These are phyloP conservation scores for Dascyllus trimaculatus DNA, from an alignment of 2,113 vertebrate genomes.

Conservation along the genomic window DNA sequence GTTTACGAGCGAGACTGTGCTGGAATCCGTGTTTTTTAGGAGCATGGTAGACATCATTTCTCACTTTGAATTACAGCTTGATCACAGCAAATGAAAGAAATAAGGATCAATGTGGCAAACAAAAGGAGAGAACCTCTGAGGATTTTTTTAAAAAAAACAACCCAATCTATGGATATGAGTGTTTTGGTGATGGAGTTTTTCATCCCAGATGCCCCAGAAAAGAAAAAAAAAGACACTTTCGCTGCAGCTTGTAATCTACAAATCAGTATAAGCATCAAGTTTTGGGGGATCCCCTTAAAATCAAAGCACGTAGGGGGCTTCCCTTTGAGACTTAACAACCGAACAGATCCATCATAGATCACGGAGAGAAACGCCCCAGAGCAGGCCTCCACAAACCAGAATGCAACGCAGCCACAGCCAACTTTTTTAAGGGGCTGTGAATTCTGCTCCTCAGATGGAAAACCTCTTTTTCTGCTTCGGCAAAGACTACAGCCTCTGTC, in stretches of 20 bases:
- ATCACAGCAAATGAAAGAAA: conserved; percentile 27
- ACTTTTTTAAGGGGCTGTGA: neutral
- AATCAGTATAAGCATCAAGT: neutral
- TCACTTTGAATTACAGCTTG: neutral
- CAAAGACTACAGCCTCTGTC: neutral
- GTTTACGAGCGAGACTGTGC: conserved; percentile 12
- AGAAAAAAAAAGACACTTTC: conserved; percentile 3
- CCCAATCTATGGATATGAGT: neutral
- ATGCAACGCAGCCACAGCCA: conserved; percentile 8
- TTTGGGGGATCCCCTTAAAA: neutral
- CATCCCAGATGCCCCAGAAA: neutral
- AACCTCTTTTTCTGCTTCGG: neutral
- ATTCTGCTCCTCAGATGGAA: neutral
- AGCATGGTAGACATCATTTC: conserved; percentile 5
- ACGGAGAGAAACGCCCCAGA: neutral
- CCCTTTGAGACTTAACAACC: neutral
- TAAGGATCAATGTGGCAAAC: conserved; percentile 11
- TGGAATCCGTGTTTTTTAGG: conserved; percentile 7
- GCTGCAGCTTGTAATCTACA: neutral
- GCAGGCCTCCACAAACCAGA: neutral
- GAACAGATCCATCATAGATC: conserved; percentile 7
- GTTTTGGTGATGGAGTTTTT: neutral
- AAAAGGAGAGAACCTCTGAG: neutral
- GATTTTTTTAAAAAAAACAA: neutral
- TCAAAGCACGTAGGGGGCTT: neutral